A percentile compares a stretch with the other conserved stretches of the same genome.
These are phyloP conservation scores for Pocota personata DNA, from an alignment of 2,888 invertebrate genomes.

Conservation along the genomic window DNA sequence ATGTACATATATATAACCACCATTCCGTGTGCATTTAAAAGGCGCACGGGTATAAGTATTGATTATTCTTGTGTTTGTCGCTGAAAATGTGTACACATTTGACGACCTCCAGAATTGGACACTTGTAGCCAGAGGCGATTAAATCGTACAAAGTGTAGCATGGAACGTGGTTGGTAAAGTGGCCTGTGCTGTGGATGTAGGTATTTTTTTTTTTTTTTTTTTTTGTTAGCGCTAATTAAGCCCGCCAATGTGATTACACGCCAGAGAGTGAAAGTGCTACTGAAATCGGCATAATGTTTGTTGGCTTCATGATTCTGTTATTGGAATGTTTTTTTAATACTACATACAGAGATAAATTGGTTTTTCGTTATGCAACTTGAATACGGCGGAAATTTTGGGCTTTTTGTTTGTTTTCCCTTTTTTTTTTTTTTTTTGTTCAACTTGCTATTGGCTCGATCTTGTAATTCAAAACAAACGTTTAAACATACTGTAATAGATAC, in stretches of 20 bases:
- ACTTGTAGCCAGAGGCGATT: background rate
- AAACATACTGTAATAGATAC: background rate
- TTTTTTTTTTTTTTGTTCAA: background rate
- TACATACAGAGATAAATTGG: background rate
- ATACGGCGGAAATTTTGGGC: background rate
- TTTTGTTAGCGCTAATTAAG: conserved; percentile 29
- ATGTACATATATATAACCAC: too few species aligned
- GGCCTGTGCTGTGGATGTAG: background rate
- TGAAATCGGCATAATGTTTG: conserved; percentile 2
- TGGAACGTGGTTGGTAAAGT: background rate
- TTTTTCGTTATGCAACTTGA: background rate
- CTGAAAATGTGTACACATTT: background rate
- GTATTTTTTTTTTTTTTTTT: conserved; percentile 1
- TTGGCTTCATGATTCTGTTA: conserved; percentile 31
- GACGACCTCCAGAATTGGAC: background rate
- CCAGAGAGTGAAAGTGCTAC: conserved; percentile 47
- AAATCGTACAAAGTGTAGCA: conserved; percentile 23
- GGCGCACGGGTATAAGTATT: background rate
- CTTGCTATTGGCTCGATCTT: background rate
- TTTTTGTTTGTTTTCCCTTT: too few species aligned
- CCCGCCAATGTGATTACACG: conserved; percentile 18
- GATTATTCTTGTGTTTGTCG: background rate
- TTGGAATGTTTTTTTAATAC: background rate
- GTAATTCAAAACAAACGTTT: background rate
- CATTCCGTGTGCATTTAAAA: background rate